Evolutionary conservation across 2,888 invertebrate species (phyloP).

Genomic region (Danaus chrysippus): DNA sequence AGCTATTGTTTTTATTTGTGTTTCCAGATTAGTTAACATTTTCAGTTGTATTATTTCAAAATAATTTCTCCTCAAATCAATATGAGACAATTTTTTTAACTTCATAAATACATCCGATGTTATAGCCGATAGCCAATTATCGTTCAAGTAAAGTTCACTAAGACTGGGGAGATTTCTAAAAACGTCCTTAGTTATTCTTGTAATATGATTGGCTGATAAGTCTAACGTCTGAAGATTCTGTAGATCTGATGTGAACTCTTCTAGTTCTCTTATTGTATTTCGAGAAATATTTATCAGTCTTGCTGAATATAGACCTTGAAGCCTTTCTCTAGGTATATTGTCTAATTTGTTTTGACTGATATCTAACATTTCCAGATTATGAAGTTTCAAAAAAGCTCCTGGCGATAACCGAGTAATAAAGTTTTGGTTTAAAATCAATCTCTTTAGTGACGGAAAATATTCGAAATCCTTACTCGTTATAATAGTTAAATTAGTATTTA

Average conservation of each 20-base stretch:
- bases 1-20: conserved; percentile 86
- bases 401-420: conserved; percentile 89
- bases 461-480: conserved; percentile 92
- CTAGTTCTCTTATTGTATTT: conserved; percentile 88
- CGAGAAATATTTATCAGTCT: conserved; percentile 89
- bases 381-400: conserved; percentile 88
- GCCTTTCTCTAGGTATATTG: conserved; percentile 89
- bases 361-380: conserved; percentile 87
- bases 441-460: conserved; percentile 87
- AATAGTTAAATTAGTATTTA: conserved; percentile 88
- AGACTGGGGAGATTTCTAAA: conserved; percentile 88
- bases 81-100: conserved; percentile 84
- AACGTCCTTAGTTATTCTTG: conserved; percentile 85
- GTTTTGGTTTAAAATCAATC: conserved; percentile 85
- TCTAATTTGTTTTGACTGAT: conserved; percentile 90
- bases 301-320: conserved; percentile 87
- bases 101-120: conserved; percentile 88
- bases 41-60: conserved; percentile 89
- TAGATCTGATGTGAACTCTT: conserved; percentile 89
- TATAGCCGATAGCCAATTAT: conserved; percentile 89
- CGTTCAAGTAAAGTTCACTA: conserved; percentile 87
- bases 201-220: conserved; percentile 90
- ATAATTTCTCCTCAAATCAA: conserved; percentile 91
- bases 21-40: conserved; percentile 88
- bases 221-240: conserved; percentile 88